phyloP scores from a whole-genome alignment of 2,797 vertebrate genomes.

The Alauda arvensis region DNA sequence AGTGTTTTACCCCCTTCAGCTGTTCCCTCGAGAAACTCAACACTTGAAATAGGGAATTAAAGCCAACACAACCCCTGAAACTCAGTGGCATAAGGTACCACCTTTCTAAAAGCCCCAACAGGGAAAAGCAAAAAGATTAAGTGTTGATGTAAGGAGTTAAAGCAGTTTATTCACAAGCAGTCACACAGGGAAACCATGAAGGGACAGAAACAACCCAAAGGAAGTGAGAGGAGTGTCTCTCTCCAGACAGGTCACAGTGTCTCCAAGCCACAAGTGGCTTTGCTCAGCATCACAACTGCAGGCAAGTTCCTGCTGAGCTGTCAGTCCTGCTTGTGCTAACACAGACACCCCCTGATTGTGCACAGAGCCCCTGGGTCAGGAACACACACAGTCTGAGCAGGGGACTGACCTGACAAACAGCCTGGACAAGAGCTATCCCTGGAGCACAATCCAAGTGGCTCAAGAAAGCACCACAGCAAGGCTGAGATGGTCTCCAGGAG shows the following conservation, averaged over 20 bases:
- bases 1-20: neutral
- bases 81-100: neutral
- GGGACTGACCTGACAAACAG: neutral
- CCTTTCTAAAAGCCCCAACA: neutral
- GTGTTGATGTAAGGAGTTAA: neutral
- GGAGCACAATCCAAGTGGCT: neutral
- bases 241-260: neutral
- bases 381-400: rapidly evolving
- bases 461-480: neutral
- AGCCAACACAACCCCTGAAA: neutral
- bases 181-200: rapidly evolving
- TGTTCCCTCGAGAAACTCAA: rapidly evolving
- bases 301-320: neutral
- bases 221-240: neutral
- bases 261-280: neutral
- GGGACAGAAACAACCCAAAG: neutral
- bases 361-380: neutral
- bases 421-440: neutral
- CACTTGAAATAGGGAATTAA: neutral
- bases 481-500: neutral
- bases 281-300: neutral
- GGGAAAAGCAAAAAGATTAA: neutral
- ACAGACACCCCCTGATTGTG: neutral
- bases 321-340: neutral
- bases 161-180: conserved; percentile 6